Conservation (phyloP, 2,888 invertebrate genomes). For the Lithophane ornitopus region DNA sequence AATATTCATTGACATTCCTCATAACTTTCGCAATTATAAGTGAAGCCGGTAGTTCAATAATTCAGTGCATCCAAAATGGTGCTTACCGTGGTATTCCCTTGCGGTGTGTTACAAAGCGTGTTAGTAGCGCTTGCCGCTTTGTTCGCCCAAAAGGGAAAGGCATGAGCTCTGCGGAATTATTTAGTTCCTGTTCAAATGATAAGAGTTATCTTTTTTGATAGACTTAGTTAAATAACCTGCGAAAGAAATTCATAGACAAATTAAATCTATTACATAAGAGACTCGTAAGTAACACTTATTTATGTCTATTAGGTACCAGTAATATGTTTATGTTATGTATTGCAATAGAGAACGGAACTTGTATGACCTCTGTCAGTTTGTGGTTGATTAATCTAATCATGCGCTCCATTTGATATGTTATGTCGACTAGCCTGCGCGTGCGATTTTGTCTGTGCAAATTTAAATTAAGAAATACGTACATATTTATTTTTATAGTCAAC, state of each 20-base stretch:
- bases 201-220: background rate
- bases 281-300: slow-evolving; percentile 5
- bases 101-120: slow-evolving; percentile 26
- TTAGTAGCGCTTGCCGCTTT: slow-evolving; percentile 29
- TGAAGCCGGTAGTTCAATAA: slow-evolving; percentile 2
- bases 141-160: slow-evolving; percentile 4
- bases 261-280: slow-evolving; percentile 22
- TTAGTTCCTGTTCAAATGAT: slow-evolving; percentile 21
- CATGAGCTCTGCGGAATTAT: slow-evolving; percentile 31
- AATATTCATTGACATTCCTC: slow-evolving; percentile 10
- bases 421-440: slow-evolving; percentile 5
- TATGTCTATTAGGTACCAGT: slow-evolving; percentile 12
- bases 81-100: slow-evolving; percentile 14
- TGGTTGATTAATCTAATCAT: slow-evolving; percentile 52
- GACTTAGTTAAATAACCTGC: background rate
- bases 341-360: slow-evolving; percentile 49
- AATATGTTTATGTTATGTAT: slow-evolving; percentile 18
- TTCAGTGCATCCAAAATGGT: slow-evolving; percentile 24
- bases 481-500: background rate
- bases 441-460: background rate
- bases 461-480: background rate
- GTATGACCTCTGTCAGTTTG: slow-evolving; percentile 45
- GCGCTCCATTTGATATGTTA: slow-evolving; percentile 33
- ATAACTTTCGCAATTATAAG: slow-evolving; percentile 3
- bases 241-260: slow-evolving; percentile 1